Evolutionary conservation across 2,888 invertebrate genomes (phyloP).

Genomic region (Agapetus fuscipes): DNA sequence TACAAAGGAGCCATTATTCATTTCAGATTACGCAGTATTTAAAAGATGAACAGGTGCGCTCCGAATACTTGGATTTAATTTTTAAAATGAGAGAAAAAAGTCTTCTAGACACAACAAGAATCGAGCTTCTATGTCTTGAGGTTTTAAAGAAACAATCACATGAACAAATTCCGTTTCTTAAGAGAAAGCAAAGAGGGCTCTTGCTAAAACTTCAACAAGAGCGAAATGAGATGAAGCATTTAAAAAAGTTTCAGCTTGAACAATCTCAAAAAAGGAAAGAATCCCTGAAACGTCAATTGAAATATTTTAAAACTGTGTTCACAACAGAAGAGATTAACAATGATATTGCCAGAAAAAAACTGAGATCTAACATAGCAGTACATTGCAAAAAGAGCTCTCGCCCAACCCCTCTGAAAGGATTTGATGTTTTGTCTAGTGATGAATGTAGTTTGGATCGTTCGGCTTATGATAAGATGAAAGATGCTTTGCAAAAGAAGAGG

Average conservation of each 20-base stretch:
- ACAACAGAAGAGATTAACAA: constrained; percentile 4
- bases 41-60: constrained; percentile 17
- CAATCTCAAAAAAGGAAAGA: constrained; percentile 16
- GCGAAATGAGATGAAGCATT: constrained; percentile 18
- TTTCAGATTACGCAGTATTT: constrained; percentile 18
- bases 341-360: constrained; percentile 6
- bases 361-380: constrained; percentile 7
- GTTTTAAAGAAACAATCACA: constrained; percentile 15
- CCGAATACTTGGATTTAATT: constrained; percentile 15
- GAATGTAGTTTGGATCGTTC: constrained; percentile 4
- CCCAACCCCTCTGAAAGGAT: constrained; percentile 11
- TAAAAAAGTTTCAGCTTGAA: constrained; percentile 18
- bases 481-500: constrained; percentile 9
- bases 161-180: constrained; percentile 14
- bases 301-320: constrained; percentile 16
- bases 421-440: constrained; percentile 7
- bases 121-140: constrained; percentile 15
- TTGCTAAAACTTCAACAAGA: constrained; percentile 18
- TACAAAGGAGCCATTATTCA: not conserved
- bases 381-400: constrained; percentile 6
- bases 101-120: constrained; percentile 14
- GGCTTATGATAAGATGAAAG: constrained; percentile 5
- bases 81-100: constrained; percentile 17
- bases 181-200: constrained; percentile 18
- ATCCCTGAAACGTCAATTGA: constrained; percentile 12